Evolutionary conservation across 2,113 vertebrate species (phyloP), one percentile per base, ranked within the genome.

Genomic region (Dascyllus trimaculatus): DNA sequence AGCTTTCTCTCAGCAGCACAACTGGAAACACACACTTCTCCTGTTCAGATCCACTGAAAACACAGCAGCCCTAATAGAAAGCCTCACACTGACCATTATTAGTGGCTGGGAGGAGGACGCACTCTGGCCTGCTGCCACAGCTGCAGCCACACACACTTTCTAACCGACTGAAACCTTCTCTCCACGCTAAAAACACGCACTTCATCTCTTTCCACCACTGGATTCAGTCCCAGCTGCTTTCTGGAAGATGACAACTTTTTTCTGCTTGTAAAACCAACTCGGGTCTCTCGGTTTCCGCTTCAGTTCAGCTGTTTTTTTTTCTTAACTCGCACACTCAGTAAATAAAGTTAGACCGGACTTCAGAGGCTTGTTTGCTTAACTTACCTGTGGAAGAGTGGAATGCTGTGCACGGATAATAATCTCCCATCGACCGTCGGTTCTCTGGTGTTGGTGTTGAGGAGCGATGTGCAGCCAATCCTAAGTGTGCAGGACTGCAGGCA

Each of bases 221-320:
- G 64, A 85, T 70, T 75, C 59, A 49, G 18, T n/a, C 64, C 46
- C 66, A 57, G 75, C 79, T 73, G 52, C 64, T 78, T 43, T 77
- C 62, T 45, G 66, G 21, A 65, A 26, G 54, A 73, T 80, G 77
- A 66, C 82, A 89, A 85, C 80, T 43, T 43, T 14, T 78, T 35
- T 43, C 11, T 2, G 43, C 57, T 45, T 75, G 25, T 43, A 14
- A 64, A 26, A 17, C 29, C 6, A 78, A 51, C 61, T 78, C 70
- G 54, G 46, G 19, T 85, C 81, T 75, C 53, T 72, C 71, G 49
- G 78, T 83, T 87, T 88, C 85, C 85, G 72, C 82, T 71, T 54
- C 60, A 62, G 17, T 38, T 1, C 0, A 46, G 43, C 26, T 71
- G 9, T 57, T 71, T 46, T 52, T 15, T 13, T 8, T 48, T 60